Evolutionary conservation across 2,113 vertebrate genomes (phyloP), one percentile per base, ranked within the genome.

Genomic region (Pelodiscus sinensis): DNA sequence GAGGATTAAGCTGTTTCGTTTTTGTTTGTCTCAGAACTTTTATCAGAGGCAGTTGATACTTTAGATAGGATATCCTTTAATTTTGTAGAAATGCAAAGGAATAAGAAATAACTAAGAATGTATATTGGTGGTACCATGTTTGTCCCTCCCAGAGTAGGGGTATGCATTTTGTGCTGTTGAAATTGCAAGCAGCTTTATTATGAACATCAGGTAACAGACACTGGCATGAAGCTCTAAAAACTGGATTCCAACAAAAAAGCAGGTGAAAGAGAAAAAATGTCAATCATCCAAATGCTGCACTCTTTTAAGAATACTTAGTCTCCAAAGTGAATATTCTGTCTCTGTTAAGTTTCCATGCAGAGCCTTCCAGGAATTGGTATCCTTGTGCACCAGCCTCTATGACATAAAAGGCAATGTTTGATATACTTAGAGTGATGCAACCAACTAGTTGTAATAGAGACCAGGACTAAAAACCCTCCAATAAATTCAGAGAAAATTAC

Each of bases 341-440:
- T 89, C 77, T 81, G 81, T 79, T 86, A 73, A 92, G 87, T 89
- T 77, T 92, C 68, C 84, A 85, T 38, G 85, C 13, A 51, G 80
- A 97, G 78, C 86, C 91, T 93, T 96, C 93, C 91, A 92, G 89
- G 94, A 97, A 94, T 93, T 88, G 87, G 54, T 90, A 82, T 79
- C 84, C 80, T 79, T 85, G 89, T 57, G 80, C 77, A 8, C 38
- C 35, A 51, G 84, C 82, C 54, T 92, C 93, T 93, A 84, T 92
- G 8, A 93, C 57, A 57, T 52, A 82, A 84, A 93, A 96, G 90
- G 92, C 77, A 93, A 90, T 95, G 93, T 93, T 96, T 92, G 92
- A 81, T 90, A 85, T 90, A 91, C 86, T 90, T 92, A 82, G n/a
- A 91, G 73, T 90, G 77, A 89, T 82, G 84, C 29, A 88, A 62